A percentile compares a stretch with the other conserved stretches of the same genome.
These are phyloP conservation scores for Phocoena phocoena DNA, from an alignment of 2,113 vertebrate species.

Conservation along the genomic window DNA sequence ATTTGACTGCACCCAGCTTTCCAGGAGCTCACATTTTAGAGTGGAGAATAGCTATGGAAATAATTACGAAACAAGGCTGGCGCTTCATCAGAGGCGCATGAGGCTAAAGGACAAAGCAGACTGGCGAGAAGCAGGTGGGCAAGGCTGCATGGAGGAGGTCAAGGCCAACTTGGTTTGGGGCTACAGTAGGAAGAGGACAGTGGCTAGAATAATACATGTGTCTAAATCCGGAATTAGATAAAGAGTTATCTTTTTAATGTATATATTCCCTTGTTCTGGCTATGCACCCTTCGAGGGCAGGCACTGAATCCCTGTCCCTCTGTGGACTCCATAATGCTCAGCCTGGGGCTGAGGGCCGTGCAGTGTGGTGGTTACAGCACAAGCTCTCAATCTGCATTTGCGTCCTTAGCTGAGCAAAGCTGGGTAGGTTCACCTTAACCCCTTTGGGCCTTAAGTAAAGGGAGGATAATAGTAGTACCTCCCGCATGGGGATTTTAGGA, in stretches of 20 bases:
- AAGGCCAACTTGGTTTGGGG: background rate
- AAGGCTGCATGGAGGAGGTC: background rate
- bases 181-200: background rate
- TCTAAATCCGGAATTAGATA: background rate
- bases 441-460: background rate
- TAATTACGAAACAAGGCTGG: background rate
- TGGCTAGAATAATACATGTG: background rate
- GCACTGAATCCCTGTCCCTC: background rate
- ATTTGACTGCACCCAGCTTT: background rate
- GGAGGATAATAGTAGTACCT: background rate
- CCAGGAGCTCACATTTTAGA: background rate
- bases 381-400: background rate
- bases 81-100: background rate
- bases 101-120: background rate
- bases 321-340: background rate
- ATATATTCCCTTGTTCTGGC: background rate
- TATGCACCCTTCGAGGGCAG: background rate
- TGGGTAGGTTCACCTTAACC: background rate
- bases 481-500: background rate
- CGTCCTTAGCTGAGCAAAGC: background rate
- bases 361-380: accelerated
- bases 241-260: background rate
- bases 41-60: background rate
- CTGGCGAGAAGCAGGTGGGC: too few relatives aligned
- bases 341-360: background rate